Conservation (phyloP, 2,888 invertebrate species). For the Cheilosia vulpina region DNA sequence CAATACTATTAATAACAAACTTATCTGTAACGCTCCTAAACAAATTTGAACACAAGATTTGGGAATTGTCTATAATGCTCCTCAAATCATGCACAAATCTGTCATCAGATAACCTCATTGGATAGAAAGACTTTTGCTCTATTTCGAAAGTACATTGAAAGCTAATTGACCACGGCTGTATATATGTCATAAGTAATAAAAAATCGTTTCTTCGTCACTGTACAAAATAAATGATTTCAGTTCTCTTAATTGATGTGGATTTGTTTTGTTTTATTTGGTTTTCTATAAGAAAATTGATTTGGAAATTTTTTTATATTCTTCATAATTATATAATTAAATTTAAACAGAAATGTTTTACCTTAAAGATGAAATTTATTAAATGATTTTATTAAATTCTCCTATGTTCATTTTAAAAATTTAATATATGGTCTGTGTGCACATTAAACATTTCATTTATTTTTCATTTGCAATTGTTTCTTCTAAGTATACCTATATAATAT, state of each 20-base stretch:
- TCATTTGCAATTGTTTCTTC: conserved; percentile 31
- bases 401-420: conserved; percentile 47
- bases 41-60: too few species aligned
- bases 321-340: conserved; percentile 5
- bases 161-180: conserved; percentile 28
- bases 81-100: too few species aligned
- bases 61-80: too few species aligned
- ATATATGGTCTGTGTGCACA: conserved; percentile 75
- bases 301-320: conserved; percentile 11
- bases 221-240: conserved; percentile 51
- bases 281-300: background rate
- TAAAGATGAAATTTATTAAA: background rate
- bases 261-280: background rate
- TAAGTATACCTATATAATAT: conserved; percentile 5
- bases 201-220: conserved; percentile 34
- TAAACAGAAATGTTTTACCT: conserved; percentile 15
- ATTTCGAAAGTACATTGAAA: background rate
- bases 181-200: conserved; percentile 1
- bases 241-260: conserved; percentile 39
- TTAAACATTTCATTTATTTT: conserved; percentile 13
- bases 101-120: too few species aligned
- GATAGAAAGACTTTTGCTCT: background rate
- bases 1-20: too few species aligned
- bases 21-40: too few species aligned
- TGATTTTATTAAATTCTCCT: conserved; percentile 52